Conservation (phyloP, 64 coral and sea anemone species). For the Stichodactyla mertensii region DNA sequence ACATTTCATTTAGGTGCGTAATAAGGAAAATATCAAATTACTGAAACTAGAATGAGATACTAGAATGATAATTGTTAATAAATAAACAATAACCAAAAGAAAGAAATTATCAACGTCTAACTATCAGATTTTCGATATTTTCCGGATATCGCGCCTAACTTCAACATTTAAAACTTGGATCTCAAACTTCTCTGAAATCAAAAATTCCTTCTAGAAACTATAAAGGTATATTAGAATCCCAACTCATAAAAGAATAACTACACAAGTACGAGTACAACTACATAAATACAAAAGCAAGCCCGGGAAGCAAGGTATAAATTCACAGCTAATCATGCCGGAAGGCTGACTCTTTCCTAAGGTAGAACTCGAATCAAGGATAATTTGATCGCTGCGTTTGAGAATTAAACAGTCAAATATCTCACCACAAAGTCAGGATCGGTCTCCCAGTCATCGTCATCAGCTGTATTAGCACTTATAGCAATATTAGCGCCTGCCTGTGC, state of each 20-base stretch:
- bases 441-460: constrained; percentile 95
- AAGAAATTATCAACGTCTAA: too few species aligned
- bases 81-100: too few species aligned
- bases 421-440: constrained; percentile 99
- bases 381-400: background rate
- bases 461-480: constrained; percentile 31
- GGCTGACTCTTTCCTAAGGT: background rate
- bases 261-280: background rate
- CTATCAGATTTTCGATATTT: too few species aligned
- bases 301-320: too few species aligned
- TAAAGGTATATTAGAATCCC: background rate
- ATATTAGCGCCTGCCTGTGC: constrained; percentile 60
- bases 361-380: background rate
- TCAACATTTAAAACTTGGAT: too few species aligned
- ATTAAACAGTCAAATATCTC: constrained; percentile 9
- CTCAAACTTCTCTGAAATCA: too few species aligned
- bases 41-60: too few species aligned
- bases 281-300: background rate
- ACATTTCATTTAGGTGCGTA: too few species aligned
- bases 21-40: too few species aligned
- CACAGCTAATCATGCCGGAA: background rate
- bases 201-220: background rate
- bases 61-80: too few species aligned
- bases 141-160: too few species aligned
- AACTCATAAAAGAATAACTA: background rate